Percentiles rank a stretch among this genome's conserved stretches.
phyloP scores from a whole-genome alignment of 2,888 invertebrate genomes.

The Nephrocerus scutellatus region DNA sequence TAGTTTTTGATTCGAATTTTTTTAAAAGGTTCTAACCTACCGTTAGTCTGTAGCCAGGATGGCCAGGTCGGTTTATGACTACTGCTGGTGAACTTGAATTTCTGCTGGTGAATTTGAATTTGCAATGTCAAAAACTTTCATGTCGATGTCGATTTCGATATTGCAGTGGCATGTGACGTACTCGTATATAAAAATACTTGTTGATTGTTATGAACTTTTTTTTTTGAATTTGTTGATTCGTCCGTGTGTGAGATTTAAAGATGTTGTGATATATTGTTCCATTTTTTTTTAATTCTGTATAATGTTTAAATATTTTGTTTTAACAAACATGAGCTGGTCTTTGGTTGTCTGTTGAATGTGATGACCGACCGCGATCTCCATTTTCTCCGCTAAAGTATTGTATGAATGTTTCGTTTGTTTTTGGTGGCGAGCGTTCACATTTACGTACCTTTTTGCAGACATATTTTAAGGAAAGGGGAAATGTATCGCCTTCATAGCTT shows the following conservation, averaged over 20 bases:
- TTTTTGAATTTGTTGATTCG: slow-evolving; percentile 1
- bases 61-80: slow-evolving; percentile 8
- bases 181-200: slow-evolving; percentile 3
- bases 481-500: slow-evolving; percentile 12
- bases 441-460: slow-evolving; percentile 11
- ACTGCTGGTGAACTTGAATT: slow-evolving; percentile 9
- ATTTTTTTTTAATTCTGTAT: too few relatives aligned
- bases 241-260: background rate
- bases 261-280: too few relatives aligned
- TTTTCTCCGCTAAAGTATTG: slow-evolving; percentile 6
- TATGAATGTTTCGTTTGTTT: slow-evolving; percentile 7
- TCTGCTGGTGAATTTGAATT: slow-evolving; percentile 10
- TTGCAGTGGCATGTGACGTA: slow-evolving; percentile 5
- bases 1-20: slow-evolving; percentile 6
- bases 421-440: slow-evolving; percentile 8
- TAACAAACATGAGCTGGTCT: background rate
- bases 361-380: background rate
- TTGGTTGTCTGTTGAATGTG: background rate
- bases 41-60: slow-evolving; percentile 5
- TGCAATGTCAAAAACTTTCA: slow-evolving; percentile 4
- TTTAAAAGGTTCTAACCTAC: slow-evolving; percentile 3
- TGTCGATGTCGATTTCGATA: slow-evolving; percentile 5
- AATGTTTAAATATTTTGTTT: too few relatives aligned
- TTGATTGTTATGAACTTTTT: background rate
- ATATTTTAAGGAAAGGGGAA: too few relatives aligned